These are phyloP conservation scores for Triplophysa siluroides DNA, from an alignment of 2,113 vertebrate genomes.

Conservation along the genomic window DNA sequence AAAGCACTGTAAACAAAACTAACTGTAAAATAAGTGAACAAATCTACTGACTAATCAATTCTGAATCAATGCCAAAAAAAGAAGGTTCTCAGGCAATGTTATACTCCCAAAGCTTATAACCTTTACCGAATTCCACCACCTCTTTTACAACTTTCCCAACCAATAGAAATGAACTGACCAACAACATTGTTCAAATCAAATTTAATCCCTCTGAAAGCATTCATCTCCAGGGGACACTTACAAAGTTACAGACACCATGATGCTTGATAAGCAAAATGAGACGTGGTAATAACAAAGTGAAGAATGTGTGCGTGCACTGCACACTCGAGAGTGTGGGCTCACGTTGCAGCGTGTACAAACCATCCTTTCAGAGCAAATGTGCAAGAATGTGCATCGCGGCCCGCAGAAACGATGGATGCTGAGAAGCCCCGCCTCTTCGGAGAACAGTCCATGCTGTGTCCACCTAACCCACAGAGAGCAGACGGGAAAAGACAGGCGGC, in stretches of 20 bases:
- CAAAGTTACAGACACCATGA: slow-evolving; percentile 42
- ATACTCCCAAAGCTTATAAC: slow-evolving; percentile 19
- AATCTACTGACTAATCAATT: neutral
- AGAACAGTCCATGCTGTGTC: slow-evolving; percentile 44
- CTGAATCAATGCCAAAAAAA: neutral
- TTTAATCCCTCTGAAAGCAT: neutral
- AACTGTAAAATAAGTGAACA: neutral
- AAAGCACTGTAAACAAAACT: too few relatives aligned
- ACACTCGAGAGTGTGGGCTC: slow-evolving; percentile 15
- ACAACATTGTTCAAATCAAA: neutral
- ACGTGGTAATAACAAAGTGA: neutral
- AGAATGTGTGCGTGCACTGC: neutral
- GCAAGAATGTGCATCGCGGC: slow-evolving; percentile 23
- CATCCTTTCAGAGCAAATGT: slow-evolving; percentile 4
- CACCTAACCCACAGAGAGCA: slow-evolving; percentile 13
- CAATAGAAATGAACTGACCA: neutral
- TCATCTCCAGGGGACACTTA: neutral
- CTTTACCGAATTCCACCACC: neutral
- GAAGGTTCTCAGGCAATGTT: slow-evolving; percentile 6
- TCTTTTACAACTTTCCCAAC: neutral
- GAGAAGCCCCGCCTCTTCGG: neutral
- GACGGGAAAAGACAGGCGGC: neutral
- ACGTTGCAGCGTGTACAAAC: slow-evolving; percentile 32
- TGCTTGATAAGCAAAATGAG: slow-evolving; percentile 7
- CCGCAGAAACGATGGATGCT: neutral